Evolutionary conservation across 2,797 vertebrate species (phyloP).

Genomic region (Oreochromis grahami): DNA sequence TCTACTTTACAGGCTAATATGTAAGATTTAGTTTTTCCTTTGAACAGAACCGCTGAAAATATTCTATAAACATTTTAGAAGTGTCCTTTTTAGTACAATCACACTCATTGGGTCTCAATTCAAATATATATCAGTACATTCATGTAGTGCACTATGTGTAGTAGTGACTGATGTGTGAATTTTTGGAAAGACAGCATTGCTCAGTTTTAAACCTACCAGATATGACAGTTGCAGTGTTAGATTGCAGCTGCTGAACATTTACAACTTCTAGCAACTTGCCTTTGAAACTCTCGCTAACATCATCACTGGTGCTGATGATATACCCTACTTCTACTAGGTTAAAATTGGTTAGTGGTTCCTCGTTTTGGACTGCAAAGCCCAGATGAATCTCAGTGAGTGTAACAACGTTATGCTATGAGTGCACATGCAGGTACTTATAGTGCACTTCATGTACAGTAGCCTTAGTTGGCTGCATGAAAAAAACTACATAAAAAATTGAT

Average conservation of each 20-base stretch:
- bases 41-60: not conserved
- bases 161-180: not conserved
- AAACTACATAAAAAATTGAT: not conserved
- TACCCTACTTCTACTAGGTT: not conserved
- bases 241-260: not conserved
- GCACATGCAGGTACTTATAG: not conserved
- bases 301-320: not conserved
- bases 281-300: not conserved
- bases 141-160: not conserved
- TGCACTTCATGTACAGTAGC: not conserved
- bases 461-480: not conserved
- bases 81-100: not conserved
- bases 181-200: not conserved
- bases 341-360: not conserved
- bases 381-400: not conserved
- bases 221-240: not conserved
- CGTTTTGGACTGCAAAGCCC: not conserved
- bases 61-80: not conserved
- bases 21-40: not conserved
- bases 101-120: not conserved
- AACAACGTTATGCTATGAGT: not conserved
- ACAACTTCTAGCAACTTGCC: not conserved
- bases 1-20: not conserved
- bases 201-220: not conserved
- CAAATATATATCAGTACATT: not conserved